Conservation (phyloP, 2,797 vertebrate genomes). For the Scolopax rusticola region DNA sequence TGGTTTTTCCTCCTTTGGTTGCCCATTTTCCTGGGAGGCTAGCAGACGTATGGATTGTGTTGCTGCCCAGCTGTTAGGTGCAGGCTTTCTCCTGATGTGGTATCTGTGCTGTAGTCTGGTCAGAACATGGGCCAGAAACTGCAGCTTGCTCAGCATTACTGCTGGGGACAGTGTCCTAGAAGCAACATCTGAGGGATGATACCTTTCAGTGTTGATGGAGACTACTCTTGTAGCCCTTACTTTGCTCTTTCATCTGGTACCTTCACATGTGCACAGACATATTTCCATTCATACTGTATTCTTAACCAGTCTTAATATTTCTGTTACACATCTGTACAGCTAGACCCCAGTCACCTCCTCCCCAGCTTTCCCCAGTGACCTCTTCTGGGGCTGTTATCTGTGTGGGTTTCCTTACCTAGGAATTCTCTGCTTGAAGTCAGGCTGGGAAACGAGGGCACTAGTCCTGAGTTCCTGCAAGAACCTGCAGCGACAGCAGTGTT, state of each 20-base stretch:
- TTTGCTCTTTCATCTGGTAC: neutral
- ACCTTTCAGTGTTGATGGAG: neutral
- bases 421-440: neutral
- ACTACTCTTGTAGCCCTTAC: neutral
- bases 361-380: neutral
- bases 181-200: neutral
- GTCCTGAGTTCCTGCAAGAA: neutral
- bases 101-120: neutral
- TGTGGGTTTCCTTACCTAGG: neutral
- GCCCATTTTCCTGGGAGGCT: neutral
- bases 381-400: neutral
- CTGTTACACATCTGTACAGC: neutral
- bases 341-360: neutral
- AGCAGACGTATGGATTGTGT: neutral
- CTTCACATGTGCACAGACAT: rapidly evolving
- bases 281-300: neutral
- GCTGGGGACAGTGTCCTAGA: neutral
- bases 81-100: neutral
- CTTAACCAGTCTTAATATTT: neutral
- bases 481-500: neutral
- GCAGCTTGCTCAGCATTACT: neutral
- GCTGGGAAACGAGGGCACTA: neutral
- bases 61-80: neutral
- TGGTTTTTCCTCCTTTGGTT: neutral
- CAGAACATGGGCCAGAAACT: neutral